These are phyloP conservation scores for Tachycineta bicolor DNA, from an alignment of 2,113 vertebrate species.

Conservation along the genomic window DNA sequence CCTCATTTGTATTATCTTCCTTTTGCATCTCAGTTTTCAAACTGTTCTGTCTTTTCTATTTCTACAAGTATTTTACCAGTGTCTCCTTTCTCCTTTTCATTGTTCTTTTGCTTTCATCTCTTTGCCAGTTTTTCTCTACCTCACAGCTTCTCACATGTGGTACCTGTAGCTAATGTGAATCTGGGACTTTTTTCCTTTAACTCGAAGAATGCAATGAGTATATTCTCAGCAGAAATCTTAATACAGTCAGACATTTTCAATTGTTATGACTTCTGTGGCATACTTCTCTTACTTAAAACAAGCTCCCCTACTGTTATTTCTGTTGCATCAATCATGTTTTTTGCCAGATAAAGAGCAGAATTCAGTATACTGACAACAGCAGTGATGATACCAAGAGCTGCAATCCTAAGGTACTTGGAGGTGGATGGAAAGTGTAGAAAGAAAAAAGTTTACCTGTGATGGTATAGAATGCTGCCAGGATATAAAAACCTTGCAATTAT, in stretches of 20 bases:
- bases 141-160: background rate
- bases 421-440: background rate
- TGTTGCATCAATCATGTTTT: background rate
- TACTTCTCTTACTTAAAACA: background rate
- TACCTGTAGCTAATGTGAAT: background rate
- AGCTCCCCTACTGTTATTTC: background rate
- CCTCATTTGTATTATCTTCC: background rate
- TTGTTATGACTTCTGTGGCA: background rate
- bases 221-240: background rate
- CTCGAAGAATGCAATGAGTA: background rate
- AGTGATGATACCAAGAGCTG: background rate
- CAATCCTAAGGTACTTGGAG: background rate
- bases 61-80: background rate
- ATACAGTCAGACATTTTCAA: background rate
- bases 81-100: background rate
- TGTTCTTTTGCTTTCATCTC: background rate
- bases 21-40: background rate
- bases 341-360: background rate
- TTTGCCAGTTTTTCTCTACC: background rate
- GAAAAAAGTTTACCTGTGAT: background rate
- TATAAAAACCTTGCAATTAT: background rate
- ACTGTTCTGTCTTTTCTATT: background rate
- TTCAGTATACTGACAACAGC: background rate
- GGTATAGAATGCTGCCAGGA: constrained; percentile 7
- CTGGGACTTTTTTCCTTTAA: background rate